Conservation (phyloP, 2,797 vertebrate genomes). For the Perodicticus potto region DNA sequence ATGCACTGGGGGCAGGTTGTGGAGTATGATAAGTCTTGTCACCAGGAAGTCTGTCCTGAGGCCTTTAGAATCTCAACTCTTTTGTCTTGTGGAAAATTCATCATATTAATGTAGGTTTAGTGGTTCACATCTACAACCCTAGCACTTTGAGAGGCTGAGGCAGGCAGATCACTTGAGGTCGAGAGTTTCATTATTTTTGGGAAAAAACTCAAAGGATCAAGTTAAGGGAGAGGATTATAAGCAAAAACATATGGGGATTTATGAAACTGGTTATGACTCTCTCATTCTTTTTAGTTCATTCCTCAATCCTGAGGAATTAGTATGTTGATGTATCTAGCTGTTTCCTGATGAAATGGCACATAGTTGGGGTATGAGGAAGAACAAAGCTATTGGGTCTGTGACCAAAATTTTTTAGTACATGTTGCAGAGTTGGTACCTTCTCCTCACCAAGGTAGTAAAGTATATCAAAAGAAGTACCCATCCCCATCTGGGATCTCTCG, state of each 20-base stretch:
- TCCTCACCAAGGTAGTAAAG: background rate
- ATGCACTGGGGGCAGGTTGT: background rate
- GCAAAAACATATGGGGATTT: background rate
- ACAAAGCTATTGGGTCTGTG: background rate
- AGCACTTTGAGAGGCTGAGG: background rate
- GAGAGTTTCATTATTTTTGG: background rate
- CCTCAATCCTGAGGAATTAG: background rate
- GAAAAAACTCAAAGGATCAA: background rate
- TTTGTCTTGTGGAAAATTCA: background rate
- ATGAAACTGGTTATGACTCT: background rate
- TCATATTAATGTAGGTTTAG: background rate
- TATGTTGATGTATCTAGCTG: background rate
- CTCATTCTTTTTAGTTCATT: background rate
- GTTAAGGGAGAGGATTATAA: background rate
- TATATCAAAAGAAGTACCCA: background rate
- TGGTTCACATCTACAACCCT: background rate
- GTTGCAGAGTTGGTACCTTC: background rate
- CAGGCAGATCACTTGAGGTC: background rate
- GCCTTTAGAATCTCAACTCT: background rate
- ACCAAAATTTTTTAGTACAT: background rate
- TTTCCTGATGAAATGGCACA: background rate
- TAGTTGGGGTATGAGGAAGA: background rate
- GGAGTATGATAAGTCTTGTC: background rate
- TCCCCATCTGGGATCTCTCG: background rate
- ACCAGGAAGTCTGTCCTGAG: background rate